Base-by-base conservation (phyloP, 1,140 invertebrate species). In the Micrasema minimum region DNA sequence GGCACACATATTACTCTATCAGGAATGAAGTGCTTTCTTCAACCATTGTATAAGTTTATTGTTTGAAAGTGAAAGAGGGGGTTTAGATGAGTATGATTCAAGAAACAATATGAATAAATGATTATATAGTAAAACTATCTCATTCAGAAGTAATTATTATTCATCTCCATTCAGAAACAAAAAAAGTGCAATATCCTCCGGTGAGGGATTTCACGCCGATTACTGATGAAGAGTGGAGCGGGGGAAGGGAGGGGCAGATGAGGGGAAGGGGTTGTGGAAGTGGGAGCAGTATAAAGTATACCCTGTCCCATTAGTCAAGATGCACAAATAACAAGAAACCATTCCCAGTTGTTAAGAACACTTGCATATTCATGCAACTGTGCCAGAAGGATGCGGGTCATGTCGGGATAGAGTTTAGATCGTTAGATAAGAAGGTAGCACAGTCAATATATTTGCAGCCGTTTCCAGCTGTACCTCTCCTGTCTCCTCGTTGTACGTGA, bases 401-500 rank as follows among this genome's bases (percentile, higher is more conserved):
- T 69, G 65, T 74, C 69, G 69, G 45, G 78, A 82, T 77, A 82
- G 80, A 84, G 78, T 71, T 64, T 70, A 71, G 55, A 75, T 64
- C 69, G 65, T 67, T 72, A 75, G 43, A 65, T 61, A 75, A 75
- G 69, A 65, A 57, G 69, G 50, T 66, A 51, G 66, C 43, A 75
- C 67, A 75, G 74, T 70, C 53, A 72, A 59, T 57, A 66, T 55
- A 62, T 41, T 57, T 37, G 48, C 74, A 68, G 71, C 64, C 64
- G 67, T 48, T 43, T 67, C 61, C 71, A 61, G 79, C 83, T 81
- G 76, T 85, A 95, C 93, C 91, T 96, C 92, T 82, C 91, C 88
- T 79, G 93, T 95, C 80, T 96, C 94, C 86, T 94, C 92, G 83
- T 92, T 88, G 87, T 92, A 94, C 72, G 95, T 96, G 83, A 96